Conservation (phyloP, 1,140 invertebrate genomes). For the Hydropsyche tenuis region DNA sequence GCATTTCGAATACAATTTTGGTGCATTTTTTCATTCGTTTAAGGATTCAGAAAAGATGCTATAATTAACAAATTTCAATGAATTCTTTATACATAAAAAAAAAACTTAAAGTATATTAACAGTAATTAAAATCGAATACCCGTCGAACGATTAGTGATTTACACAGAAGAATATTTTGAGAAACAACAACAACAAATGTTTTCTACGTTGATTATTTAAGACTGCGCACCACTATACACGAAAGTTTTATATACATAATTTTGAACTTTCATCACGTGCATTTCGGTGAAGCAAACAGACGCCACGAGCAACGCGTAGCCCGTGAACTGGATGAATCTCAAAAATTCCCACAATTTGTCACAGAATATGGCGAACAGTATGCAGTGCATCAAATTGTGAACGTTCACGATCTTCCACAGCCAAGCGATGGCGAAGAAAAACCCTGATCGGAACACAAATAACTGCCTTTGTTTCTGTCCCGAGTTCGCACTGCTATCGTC, state of each 20-base stretch:
- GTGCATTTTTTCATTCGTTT: too few relatives aligned
- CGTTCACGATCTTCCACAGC: slow-evolving; percentile 80
- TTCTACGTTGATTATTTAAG: slow-evolving; percentile 26
- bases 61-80: too few relatives aligned
- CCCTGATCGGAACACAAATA: slow-evolving; percentile 66
- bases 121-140: slow-evolving; percentile 3
- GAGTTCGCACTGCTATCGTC: slow-evolving; percentile 58
- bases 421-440: slow-evolving; percentile 77
- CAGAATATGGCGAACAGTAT: slow-evolving; percentile 79
- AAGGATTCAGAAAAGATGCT: too few relatives aligned
- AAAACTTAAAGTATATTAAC: not conserved
- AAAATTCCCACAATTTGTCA: slow-evolving; percentile 77
- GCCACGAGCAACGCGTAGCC: slow-evolving; percentile 66
- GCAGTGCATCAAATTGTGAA: slow-evolving; percentile 78
- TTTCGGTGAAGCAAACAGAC: slow-evolving; percentile 67
- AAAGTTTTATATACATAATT: slow-evolving; percentile 62
- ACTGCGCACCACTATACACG: slow-evolving; percentile 37
- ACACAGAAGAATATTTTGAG: not conserved
- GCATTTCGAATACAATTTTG: too few relatives aligned
- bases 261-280: slow-evolving; percentile 64
- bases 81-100: too few relatives aligned
- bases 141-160: slow-evolving; percentile 12
- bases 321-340: slow-evolving; percentile 69
- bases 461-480: slow-evolving; percentile 62
- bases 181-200: slow-evolving; percentile 12